Base-by-base conservation (phyloP, 1,140 invertebrate genomes). In the Augochlora pura region DNA sequence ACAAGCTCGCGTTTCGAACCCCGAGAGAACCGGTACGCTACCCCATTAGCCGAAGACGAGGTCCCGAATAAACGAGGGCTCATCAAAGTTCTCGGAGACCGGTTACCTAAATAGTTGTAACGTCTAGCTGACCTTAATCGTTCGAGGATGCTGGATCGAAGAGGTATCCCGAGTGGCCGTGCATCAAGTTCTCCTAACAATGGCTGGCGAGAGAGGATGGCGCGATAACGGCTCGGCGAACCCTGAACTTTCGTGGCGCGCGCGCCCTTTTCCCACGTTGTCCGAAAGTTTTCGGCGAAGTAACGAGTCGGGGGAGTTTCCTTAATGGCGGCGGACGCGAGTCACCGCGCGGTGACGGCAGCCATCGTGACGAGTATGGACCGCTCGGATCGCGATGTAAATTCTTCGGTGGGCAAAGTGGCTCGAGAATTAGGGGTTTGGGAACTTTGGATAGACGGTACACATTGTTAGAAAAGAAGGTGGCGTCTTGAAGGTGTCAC, bases 151-250 rank as follows among this genome's bases (percentile, higher is more conserved):
- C 49, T 0, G 42, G 42, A 46, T 46, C 42, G 42, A 46, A 12
- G 12, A 0, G 16, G 49, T 14, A 0, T 16, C 18, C 18, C 4
- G 49, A 21, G 18, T 52, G 18, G 49, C 49, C 49, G 18, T 69
- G 46, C 27, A 69, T 68, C 54, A 77, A 69, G 65, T 69, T 69
- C 65, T 60, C 65, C 68, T 38, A 49, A 77, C 74, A 77, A 77
- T 77, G 38, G 54, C 42, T 12, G 21, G 16, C 18, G 39, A 23
- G n/a, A 69, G 68, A n/a, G n/a, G n/a, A n/a, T 76, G 23, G 23
- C 10, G 23, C 18, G 32, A 63, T 63, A 72, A 63, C 49, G 59
- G 59, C 1, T 16, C 23, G 14, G 8, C 21, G 2, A 14, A 14
- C 52, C 38, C 23, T 25, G 23, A 68, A 68, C 21, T 68, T 76